Conservation (phyloP, 2,113 vertebrate species). For the Sminthopsis crassicaudata region DNA sequence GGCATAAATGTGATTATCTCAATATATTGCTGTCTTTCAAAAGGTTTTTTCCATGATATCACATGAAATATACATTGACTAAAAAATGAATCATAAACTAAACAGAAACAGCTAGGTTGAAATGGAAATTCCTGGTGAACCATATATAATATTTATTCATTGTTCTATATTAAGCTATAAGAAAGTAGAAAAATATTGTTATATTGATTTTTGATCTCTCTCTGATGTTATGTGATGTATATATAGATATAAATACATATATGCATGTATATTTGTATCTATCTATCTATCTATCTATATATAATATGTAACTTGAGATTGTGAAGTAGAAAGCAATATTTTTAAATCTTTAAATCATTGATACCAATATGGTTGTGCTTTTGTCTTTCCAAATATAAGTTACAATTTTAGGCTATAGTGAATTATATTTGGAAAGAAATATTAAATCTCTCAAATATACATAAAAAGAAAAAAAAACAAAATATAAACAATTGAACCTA, state of each 20-base stretch:
- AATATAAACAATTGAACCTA: not conserved
- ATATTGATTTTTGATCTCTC: not conserved
- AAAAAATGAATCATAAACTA: slow-evolving; percentile 11
- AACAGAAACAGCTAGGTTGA: not conserved
- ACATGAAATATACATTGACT: not conserved
- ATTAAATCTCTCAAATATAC: slow-evolving; percentile 8
- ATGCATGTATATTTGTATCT: no score
- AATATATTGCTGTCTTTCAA: not conserved
- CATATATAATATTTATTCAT: not conserved
- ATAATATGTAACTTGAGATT: not conserved
- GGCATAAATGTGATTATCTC: not conserved
- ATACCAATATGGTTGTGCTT: slow-evolving; percentile 1
- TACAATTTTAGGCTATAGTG: not conserved
- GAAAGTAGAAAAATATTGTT: not conserved
- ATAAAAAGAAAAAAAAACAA: not conserved
- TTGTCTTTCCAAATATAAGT: not conserved
- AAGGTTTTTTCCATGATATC: not conserved
- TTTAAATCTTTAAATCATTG: not conserved
- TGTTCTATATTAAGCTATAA: slow-evolving; percentile 3
- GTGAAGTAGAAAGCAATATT: slow-evolving; percentile 10
- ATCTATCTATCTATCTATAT: no score
- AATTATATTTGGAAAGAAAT: not conserved
- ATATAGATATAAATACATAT: not conserved
- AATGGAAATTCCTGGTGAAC: not conserved
- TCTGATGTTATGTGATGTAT: not conserved